Evolutionary conservation across 2,797 vertebrate genomes (phyloP), one percentile per base, ranked within the genome.

Genomic region (Botia kubotai): DNA sequence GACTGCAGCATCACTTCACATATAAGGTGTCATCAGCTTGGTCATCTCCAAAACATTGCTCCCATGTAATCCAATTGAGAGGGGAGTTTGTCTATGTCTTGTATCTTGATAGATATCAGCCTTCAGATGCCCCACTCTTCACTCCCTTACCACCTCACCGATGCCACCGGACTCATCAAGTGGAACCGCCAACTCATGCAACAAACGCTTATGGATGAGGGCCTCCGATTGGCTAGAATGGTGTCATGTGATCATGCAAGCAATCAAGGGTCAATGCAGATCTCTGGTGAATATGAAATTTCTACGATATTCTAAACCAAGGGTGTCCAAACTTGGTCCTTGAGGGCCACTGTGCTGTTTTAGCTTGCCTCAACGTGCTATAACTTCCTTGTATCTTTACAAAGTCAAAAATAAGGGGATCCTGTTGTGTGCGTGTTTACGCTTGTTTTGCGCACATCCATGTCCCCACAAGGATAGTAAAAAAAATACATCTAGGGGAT

Each of bases 121-220:
- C 93, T 92, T 82, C 93, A 93, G 90, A 93, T 93, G 86, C 93
- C 91, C 92, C 92, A 92, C 86, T 92, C 93, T 81, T 90, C 93
- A 2, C 93, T 94, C 77, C 95, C 96, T n/a, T 95, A 95, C 11
- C 96, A 95, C 82, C 90, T 91, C 43, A 86, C 93, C 75, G 93
- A 97, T 89, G 89, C 95, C 72, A 93, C 95, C 83, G 94, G 95
- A 85, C 94, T 96, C 0, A 89, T 95, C 82, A 94, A 89, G 88
- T 97, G 97, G 97, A 99, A 96, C 85, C 97, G 97, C 81, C 97
- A 98, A 89, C 95, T 98, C 90, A 95, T 98, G 89, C 97, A 98
- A 92, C 97, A 98, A 93, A 98, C 97, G 13, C 93, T 98, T 87
- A 98, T 98, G 97, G 96, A 98, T 21, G 97, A 98, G 93, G 97